phyloP scores from a whole-genome alignment of 2,797 vertebrate genomes.

The Tokudaia muenninki region DNA sequence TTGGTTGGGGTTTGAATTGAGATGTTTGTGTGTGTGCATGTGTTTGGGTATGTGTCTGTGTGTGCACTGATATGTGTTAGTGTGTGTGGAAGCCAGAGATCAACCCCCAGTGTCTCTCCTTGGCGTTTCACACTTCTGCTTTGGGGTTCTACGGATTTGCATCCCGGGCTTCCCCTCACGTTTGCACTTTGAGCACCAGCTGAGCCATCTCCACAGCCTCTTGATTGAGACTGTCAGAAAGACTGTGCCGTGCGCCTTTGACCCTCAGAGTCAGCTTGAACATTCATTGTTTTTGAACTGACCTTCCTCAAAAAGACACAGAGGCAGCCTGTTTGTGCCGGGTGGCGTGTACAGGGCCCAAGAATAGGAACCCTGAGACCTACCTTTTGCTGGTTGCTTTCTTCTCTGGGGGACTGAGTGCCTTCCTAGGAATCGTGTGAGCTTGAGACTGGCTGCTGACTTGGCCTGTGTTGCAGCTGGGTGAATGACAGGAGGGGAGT shows the following conservation, averaged over 20 bases:
- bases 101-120: neutral
- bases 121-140: neutral
- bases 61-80: no score
- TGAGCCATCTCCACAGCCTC: neutral
- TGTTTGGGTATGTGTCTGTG: neutral
- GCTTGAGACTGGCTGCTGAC: neutral
- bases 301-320: neutral
- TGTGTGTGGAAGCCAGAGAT: neutral
- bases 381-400: neutral
- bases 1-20: neutral
- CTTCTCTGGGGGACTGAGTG: neutral
- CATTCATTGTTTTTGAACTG: neutral
- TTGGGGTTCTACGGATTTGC: neutral
- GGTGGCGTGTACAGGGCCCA: rapidly evolving
- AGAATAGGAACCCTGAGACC: neutral
- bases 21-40: neutral
- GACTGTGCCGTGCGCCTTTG: rapidly evolving
- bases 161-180: neutral
- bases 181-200: neutral
- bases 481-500: no score
- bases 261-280: neutral
- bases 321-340: rapidly evolving
- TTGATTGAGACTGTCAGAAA: neutral
- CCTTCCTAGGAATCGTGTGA: neutral
- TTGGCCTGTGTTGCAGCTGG: neutral